Base-by-base conservation (phyloP, 2,888 invertebrate genomes). In the Luperina testacea region DNA sequence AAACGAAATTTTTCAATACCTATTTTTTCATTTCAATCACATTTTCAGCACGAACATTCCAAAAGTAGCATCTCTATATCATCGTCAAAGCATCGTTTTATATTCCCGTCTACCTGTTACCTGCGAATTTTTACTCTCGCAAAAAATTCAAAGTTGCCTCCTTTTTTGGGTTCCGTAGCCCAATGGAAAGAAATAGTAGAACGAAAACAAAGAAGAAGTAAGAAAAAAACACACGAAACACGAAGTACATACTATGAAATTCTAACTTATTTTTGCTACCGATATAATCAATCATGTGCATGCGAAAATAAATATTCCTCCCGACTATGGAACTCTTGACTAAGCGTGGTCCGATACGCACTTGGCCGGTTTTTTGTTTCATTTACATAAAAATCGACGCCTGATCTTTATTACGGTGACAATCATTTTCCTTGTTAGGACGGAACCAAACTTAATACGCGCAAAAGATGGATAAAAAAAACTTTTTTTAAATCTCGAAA, bases 361-460 rank as follows among this genome's bases (percentile, higher is more conserved):
- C 38, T 38, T 57, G 32, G 13, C 45, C 15, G 9, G 27, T 38
- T 69, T 78, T 83, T 77, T 69, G 61, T 72, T 77, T 64, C 71
- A 75, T 80, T 88, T 78, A 81, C 48, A 68, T 65, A 82, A 85
- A 84, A 83, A 88, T 77, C 75, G 85, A 78, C 79, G 75, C 42
- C 78, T 72, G 71, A 42, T 86, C 75, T 86, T 87, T 84, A 83
- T 83, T 72, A 75, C 80, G 68, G 68, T 78, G 83, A 81, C 75
- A 83, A 75, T 87, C 76, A 84, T 87, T 85, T 84, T 82, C 77
- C 82, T 79, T 82, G 75, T 85, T 83, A 81, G 68, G 67, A 73
- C 72, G 73, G 78, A 74, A 57, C 81, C 72, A 63, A 84, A 85
- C 78, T 89, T 90, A 91, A 91, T 89, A 90, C 90, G 87, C 82